Percentiles rank a stretch among this genome's conserved stretches.
Conservation (phyloP, 2,888 invertebrate genomes). For the Eristalis arbustorum region DNA sequence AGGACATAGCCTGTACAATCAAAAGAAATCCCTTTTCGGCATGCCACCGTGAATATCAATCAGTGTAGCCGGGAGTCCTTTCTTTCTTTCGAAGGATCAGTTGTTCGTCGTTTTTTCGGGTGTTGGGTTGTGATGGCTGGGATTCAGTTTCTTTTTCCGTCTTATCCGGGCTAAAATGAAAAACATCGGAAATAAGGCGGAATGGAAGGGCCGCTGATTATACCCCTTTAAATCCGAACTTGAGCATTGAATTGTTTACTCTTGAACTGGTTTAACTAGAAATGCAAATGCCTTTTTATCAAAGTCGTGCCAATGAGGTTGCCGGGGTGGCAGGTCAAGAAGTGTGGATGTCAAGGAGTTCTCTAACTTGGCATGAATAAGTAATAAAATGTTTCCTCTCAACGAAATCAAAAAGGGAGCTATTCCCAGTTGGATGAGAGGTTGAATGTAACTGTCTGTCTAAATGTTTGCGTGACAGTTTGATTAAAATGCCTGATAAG, state of each 20-base stretch:
- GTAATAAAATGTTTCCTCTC: slow-evolving; percentile 28
- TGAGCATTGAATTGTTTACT: slow-evolving; percentile 50
- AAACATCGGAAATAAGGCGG: slow-evolving; percentile 32
- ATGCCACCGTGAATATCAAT: slow-evolving; percentile 61
- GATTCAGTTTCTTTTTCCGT: not conserved
- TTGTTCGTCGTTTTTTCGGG: not conserved
- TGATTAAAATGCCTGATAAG: slow-evolving; percentile 57
- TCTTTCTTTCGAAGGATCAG: not conserved
- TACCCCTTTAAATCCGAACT: slow-evolving; percentile 37
- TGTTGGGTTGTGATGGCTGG: not conserved
- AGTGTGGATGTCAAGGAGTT: slow-evolving; percentile 20
- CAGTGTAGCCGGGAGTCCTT: slow-evolving; percentile 29
- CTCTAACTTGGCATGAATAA: slow-evolving; percentile 48
- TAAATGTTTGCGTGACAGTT: slow-evolving; percentile 58
- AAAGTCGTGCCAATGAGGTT: slow-evolving; percentile 3
- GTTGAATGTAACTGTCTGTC: slow-evolving; percentile 50
- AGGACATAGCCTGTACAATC: slow-evolving; percentile 4
- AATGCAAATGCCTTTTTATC: slow-evolving; percentile 53
- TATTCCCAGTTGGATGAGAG: slow-evolving; percentile 26
- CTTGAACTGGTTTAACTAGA: slow-evolving; percentile 53
- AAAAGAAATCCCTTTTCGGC: slow-evolving; percentile 53
- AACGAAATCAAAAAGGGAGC: slow-evolving; percentile 35
- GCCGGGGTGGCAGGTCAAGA: not conserved
- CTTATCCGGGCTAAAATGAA: slow-evolving; percentile 20
- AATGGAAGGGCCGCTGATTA: slow-evolving; percentile 34